Percentiles rank a stretch among this genome's conserved stretches.
Conservation (phyloP, 2,797 vertebrate species). For the Onychomys arenicola region DNA sequence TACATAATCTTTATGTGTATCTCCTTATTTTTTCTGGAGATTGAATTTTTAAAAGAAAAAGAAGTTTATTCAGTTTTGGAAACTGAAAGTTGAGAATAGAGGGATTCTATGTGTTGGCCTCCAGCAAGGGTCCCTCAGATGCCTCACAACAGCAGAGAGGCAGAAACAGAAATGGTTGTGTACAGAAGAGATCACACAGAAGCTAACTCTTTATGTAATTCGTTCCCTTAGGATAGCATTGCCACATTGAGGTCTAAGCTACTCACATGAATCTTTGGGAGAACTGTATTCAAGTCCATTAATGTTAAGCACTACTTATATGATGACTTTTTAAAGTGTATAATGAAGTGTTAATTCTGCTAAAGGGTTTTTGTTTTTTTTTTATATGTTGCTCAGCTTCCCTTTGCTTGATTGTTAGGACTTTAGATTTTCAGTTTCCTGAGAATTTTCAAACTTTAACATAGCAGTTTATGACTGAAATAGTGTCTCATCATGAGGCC, state of each 20-base stretch:
- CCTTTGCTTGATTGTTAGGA: background rate
- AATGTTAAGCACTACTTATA: background rate
- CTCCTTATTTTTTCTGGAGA: background rate
- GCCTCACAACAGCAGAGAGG: background rate
- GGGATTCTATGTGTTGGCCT: background rate
- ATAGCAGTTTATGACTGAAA: slow-evolving; percentile 4
- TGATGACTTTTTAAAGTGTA: slow-evolving; percentile 15
- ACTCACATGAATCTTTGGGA: background rate
- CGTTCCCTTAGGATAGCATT: background rate
- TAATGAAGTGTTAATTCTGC: slow-evolving; percentile 7
- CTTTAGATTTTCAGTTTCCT: slow-evolving; percentile 8
- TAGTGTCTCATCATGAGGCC: slow-evolving; percentile 19
- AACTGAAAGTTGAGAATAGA: background rate
- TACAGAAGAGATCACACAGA: background rate
- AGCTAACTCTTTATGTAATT: background rate
- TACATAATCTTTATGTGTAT: background rate
- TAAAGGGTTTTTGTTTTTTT: background rate
- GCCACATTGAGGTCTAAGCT: background rate
- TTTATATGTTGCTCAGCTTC: background rate
- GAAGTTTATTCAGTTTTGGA: background rate
- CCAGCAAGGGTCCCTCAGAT: background rate
- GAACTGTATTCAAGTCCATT: background rate
- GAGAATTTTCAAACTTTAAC: slow-evolving; percentile 3
- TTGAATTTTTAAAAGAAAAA: background rate
- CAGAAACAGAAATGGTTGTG: background rate